These are phyloP conservation scores for Opisthocomus hoazin DNA, from an alignment of 2,113 vertebrate genomes.

Conservation along the genomic window DNA sequence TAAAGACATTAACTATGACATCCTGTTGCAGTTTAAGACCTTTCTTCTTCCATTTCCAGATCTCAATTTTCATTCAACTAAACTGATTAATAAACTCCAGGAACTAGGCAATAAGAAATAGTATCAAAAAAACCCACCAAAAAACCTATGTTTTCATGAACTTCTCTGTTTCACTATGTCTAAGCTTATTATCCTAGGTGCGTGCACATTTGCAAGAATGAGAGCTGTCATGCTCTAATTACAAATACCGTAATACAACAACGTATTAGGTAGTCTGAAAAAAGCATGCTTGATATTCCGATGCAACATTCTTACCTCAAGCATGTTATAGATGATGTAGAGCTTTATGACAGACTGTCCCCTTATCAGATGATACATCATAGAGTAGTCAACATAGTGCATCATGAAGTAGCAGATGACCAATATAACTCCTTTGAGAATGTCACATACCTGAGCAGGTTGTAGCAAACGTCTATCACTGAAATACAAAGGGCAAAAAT, in stretches of 20 bases:
- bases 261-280: not conserved
- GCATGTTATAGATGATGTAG: slow-evolving; percentile 99
- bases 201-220: not conserved
- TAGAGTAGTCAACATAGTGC: slow-evolving; percentile 98
- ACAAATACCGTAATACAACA: not conserved
- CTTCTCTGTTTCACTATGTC: not conserved
- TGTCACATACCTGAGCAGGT: slow-evolving; percentile 95
- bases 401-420: slow-evolving; percentile 95
- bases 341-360: slow-evolving; percentile 99
- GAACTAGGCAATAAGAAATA: not conserved
- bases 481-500: slow-evolving; percentile 51
- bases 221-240: not conserved
- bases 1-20: no score
- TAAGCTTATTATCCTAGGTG: not conserved
- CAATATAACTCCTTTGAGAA: slow-evolving; percentile 94
- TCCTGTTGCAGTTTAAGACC: not conserved
- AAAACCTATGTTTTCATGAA: not conserved
- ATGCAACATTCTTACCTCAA: slow-evolving; percentile 82
- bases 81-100: not conserved
- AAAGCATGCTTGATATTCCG: not conserved
- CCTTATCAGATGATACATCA: slow-evolving; percentile 98
- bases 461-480: slow-evolving; percentile 91
- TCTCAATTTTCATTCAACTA: not conserved
- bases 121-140: not conserved
- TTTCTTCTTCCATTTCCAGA: not conserved